Evolutionary conservation across 1,140 invertebrate species (phyloP), one percentile per base, ranked within the genome.

Genomic region (Philopotamus ludificatus): DNA sequence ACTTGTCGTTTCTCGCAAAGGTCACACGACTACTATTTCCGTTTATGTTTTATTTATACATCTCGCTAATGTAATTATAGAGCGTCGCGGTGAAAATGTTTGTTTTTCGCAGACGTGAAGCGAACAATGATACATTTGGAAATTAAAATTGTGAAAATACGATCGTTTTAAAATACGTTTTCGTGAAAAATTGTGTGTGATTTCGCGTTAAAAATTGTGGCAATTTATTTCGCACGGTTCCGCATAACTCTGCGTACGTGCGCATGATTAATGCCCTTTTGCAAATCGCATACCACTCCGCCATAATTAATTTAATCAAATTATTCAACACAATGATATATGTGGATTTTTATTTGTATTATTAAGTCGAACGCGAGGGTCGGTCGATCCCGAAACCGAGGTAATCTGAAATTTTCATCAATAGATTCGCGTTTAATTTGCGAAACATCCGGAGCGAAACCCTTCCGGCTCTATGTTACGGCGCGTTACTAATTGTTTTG

Each of bases 1-100:
- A 47, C 57, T 60, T 42, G 15, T 8, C 42, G 42, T 15, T 9
- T 26, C 47, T 47, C 47, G 57, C 42, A 21, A 60, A 20, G 23
- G 1, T 26, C 42, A 21, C 57, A 47, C 54, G n/a, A n/a, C 10
- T 47, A 8, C 18, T 20, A 47, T 47, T 34, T 34, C 28, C 12
- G 28, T 34, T 34, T 12, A 16, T 20, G 44, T 8, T 9, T 47
- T 20, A 16, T 15, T 16, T 3, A 16, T 16, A 20, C 28, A 34
- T 34, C 12, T 34, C 7, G 18, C 44, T 47, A 47, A 47, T 20
- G 44, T 20, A 20, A 47, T 47, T 47, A 47, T 7, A 9, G 10
- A 47, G 10, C 44, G 44, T 9, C 4, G 44, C 4, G 28, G 28
- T 7, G 12, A 34, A 4, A 34, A 34, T 34, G 28, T 34, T 7